phyloP scores from a whole-genome alignment of 64 coral and sea anemone species.

The Stichodactyla helianthus region DNA sequence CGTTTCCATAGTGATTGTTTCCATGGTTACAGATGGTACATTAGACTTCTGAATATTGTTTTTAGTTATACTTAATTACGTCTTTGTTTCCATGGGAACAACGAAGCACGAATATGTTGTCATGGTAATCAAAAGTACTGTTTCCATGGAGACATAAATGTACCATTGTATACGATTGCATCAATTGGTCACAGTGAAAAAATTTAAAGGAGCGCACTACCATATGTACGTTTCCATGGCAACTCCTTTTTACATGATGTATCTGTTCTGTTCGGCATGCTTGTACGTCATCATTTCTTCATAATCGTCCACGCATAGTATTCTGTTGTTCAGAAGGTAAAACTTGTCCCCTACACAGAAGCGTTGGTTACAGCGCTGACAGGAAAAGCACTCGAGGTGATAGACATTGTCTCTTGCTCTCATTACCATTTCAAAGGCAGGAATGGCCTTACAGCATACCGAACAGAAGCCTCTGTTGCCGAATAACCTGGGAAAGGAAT shows the following conservation, averaged over 20 bases:
- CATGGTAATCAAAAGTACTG: background rate
- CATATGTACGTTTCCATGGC: background rate
- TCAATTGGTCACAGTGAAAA: background rate
- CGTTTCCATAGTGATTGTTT: background rate
- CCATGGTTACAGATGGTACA: background rate
- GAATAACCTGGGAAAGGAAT: constrained; percentile 68
- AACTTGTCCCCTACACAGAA: constrained; percentile 99
- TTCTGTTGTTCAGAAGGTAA: constrained; percentile 92
- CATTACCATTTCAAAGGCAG: constrained; percentile 99
- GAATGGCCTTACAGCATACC: constrained; percentile 91
- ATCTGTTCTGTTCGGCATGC: constrained; percentile 48
- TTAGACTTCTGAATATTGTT: background rate
- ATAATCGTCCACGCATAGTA: constrained; percentile 94
- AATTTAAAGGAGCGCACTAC: background rate
- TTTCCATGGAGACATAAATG: too few relatives aligned
- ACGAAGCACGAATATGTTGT: too few relatives aligned
- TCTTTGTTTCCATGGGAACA: background rate
- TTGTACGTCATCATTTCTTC: constrained; percentile 90
- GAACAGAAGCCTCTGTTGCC: constrained; percentile 89
- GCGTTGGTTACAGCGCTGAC: constrained; percentile 89
- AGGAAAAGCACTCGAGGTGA: constrained; percentile 97
- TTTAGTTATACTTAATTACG: background rate
- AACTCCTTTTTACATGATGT: background rate
- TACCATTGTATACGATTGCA: background rate
- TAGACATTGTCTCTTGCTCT: constrained; percentile 90